phyloP scores from a whole-genome alignment of 2,888 invertebrate genomes.

The Aspidiotus destructor region DNA sequence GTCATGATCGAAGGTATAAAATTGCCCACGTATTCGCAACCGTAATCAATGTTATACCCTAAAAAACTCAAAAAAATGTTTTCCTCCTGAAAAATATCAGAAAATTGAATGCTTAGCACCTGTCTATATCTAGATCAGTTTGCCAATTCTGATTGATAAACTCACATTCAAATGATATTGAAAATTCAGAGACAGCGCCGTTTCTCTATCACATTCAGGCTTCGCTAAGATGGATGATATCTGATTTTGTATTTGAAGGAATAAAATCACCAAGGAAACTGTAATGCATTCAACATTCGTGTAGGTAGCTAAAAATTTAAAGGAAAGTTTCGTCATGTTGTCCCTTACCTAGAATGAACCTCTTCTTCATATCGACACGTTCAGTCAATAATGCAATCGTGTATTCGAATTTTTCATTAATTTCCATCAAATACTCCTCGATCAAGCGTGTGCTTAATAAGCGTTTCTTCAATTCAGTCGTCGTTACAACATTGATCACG shows the following conservation, averaged over 20 bases:
- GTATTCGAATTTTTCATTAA: background rate
- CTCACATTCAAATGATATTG: slow-evolving; percentile 40
- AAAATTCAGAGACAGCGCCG: slow-evolving; percentile 30
- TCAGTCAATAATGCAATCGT: background rate
- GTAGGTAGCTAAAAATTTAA: background rate
- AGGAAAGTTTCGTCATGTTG: background rate
- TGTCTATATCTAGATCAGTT: slow-evolving; percentile 64
- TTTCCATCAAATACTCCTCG: background rate
- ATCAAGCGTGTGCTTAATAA: background rate
- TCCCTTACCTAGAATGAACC: background rate
- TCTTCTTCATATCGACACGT: background rate
- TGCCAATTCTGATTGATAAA: slow-evolving; percentile 72
- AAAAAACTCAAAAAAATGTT: slow-evolving; percentile 71
- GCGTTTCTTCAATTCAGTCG: background rate
- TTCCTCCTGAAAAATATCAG: slow-evolving; percentile 44
- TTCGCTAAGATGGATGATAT: slow-evolving; percentile 50
- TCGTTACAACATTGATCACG: background rate
- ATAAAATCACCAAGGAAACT: slow-evolving; percentile 1
- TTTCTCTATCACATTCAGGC: slow-evolving; percentile 55
- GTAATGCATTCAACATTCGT: slow-evolving; percentile 53
- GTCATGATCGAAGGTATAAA: slow-evolving; percentile 81
- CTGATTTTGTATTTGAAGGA: slow-evolving; percentile 78
- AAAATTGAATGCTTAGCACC: background rate
- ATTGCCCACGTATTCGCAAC: slow-evolving; percentile 91
- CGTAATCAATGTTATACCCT: slow-evolving; percentile 77